A percentile compares a stretch with the other conserved stretches of the same genome.
These are phyloP conservation scores for Centropristis striata DNA, from an alignment of 2,113 vertebrate genomes.

Conservation along the genomic window DNA sequence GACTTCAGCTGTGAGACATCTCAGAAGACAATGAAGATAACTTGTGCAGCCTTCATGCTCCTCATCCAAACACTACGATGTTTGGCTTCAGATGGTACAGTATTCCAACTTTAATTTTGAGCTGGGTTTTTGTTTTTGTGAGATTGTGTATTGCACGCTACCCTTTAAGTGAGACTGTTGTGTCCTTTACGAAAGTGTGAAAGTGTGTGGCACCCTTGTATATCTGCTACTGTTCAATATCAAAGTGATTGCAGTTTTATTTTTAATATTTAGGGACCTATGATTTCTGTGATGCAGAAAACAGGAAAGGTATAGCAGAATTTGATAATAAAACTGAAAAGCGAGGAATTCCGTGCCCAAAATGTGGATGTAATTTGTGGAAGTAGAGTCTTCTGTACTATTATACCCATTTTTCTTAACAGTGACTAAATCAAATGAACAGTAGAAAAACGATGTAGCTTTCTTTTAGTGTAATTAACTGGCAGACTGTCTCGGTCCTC, in stretches of 20 bases:
- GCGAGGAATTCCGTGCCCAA: no score
- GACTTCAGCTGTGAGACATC: neutral
- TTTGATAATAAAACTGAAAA: no score
- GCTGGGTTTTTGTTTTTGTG: neutral
- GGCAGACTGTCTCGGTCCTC: no score
- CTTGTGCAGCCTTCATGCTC: constrained; percentile 35
- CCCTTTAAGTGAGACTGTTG: neutral
- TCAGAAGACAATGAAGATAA: constrained; percentile 30
- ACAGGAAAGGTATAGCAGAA: no score
- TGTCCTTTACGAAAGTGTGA: neutral
- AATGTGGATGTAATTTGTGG: no score
- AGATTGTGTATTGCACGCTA: neutral
- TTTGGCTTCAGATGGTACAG: constrained; percentile 51
- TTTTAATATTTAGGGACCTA: no score
- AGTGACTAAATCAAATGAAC: no score
- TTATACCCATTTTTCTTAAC: no score
- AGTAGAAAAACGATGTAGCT: no score
- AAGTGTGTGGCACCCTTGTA: neutral
- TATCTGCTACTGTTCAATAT: neutral
- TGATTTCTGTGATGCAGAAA: no score
- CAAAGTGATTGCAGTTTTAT: neutral
- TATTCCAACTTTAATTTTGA: neutral
- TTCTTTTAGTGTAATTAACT: no score
- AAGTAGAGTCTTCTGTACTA: no score
- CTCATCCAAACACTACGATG: constrained; percentile 45